Evolutionary conservation across 2,113 vertebrate genomes (phyloP).

Genomic region (Irena cyanogastra): DNA sequence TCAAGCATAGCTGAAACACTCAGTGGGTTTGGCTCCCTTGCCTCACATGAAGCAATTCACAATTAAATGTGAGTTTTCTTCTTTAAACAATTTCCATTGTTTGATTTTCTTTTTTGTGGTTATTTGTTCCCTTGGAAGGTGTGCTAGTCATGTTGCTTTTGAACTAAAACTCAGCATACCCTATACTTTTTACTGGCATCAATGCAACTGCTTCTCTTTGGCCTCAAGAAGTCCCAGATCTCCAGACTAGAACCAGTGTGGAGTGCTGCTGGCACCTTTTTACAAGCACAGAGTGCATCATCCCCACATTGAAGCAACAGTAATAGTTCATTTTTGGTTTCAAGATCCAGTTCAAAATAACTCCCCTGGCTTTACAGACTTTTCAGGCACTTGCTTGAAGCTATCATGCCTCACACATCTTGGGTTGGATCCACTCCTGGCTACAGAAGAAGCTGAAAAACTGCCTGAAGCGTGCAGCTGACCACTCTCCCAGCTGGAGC

Average conservation of each 20-base stretch:
- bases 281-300: not conserved
- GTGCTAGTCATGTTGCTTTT: constrained; percentile 55
- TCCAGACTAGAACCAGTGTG: not conserved
- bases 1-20: constrained; percentile 35
- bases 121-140: constrained; percentile 57
- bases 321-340: not conserved
- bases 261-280: not conserved
- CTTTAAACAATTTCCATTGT: constrained; percentile 50
- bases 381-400: not conserved
- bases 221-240: constrained; percentile 43
- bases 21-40: constrained; percentile 48
- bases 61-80: constrained; percentile 52
- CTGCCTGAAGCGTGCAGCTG: not conserved
- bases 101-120: constrained; percentile 60
- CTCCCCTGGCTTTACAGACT: not conserved
- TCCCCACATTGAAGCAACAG: not conserved
- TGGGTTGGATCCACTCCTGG: not conserved
- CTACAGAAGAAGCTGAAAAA: not conserved
- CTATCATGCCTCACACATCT: not conserved
- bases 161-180: constrained; percentile 47
- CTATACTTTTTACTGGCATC: constrained; percentile 44
- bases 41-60: constrained; percentile 48
- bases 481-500: not conserved
- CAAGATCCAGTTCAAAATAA: constrained; percentile 9
- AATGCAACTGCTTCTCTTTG: constrained; percentile 25